Conservation (phyloP, 2,797 vertebrate species). For the Melanotaenia trifasciata region DNA sequence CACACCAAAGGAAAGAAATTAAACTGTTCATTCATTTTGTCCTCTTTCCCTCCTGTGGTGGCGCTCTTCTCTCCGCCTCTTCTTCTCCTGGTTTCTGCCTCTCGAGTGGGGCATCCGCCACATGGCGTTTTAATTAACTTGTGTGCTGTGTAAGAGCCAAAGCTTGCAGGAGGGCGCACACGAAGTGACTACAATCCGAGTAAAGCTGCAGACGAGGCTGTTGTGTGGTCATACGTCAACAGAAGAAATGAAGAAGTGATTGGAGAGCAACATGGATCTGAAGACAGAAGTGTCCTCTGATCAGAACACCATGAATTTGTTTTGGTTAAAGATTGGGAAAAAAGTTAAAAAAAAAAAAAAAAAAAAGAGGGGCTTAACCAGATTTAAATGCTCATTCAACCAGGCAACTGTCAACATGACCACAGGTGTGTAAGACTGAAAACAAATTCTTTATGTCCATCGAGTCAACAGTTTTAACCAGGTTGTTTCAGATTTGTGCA, state of each 20-base stretch:
- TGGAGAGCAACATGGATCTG: background rate
- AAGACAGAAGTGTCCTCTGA: background rate
- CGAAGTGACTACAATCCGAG: conserved; percentile 31
- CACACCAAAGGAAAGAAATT: background rate
- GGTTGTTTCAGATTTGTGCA: background rate
- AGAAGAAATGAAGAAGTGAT: background rate
- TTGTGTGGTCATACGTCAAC: background rate
- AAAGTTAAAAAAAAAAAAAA: no score
- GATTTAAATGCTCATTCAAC: conserved; percentile 25
- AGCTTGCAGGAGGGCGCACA: conserved; percentile 31
- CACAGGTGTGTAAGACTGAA: background rate
- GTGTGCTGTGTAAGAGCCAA: conserved; percentile 33
- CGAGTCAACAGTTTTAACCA: background rate
- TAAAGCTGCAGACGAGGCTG: conserved; percentile 11
- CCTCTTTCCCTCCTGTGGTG: conserved; percentile 18
- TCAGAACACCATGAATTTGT: background rate
- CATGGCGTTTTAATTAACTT: conserved; percentile 69
- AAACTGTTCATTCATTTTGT: conserved; percentile 20
- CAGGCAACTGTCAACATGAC: conserved; percentile 2
- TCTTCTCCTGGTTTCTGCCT: conserved; percentile 27
- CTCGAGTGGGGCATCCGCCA: conserved; percentile 48
- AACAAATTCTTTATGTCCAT: background rate
- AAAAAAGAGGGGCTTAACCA: conserved; percentile 12
- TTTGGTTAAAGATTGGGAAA: no score
- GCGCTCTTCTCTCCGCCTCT: background rate